Conservation (phyloP, 2,113 vertebrate genomes). For the Protobothrops mucrosquamatus region DNA sequence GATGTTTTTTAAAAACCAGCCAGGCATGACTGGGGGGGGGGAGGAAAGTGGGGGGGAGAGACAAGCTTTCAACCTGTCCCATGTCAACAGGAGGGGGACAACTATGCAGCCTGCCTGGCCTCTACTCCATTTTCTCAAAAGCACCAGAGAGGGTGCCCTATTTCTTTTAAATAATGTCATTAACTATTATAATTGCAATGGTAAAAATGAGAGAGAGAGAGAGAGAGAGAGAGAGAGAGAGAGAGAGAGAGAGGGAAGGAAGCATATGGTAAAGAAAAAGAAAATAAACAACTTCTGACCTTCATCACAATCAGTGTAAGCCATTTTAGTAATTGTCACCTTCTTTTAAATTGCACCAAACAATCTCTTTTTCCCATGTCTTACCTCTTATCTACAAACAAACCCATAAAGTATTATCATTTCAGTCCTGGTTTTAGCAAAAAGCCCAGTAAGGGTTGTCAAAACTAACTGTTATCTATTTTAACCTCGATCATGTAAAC, state of each 20-base stretch:
- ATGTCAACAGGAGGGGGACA: neutral
- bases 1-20: no score
- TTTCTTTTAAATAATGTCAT: neutral
- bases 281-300: neutral
- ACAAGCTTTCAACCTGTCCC: no score
- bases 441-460: neutral
- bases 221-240: no score
- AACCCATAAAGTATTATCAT: neutral
- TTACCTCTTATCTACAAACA: neutral
- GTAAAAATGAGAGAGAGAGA: neutral
- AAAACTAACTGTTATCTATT: neutral
- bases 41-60: no score
- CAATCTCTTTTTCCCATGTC: neutral
- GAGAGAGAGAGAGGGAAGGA: no score
- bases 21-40: no score
- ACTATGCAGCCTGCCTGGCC: neutral
- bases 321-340: neutral
- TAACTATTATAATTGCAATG: neutral
- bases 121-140: neutral
- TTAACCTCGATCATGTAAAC: neutral
- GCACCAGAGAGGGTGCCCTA: no score
- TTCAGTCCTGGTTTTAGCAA: neutral
- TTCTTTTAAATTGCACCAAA: neutral
- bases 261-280: neutral
- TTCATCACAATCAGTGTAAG: neutral